phyloP scores from a whole-genome alignment of 2,888 invertebrate species.

The Cremastinae sp. region DNA sequence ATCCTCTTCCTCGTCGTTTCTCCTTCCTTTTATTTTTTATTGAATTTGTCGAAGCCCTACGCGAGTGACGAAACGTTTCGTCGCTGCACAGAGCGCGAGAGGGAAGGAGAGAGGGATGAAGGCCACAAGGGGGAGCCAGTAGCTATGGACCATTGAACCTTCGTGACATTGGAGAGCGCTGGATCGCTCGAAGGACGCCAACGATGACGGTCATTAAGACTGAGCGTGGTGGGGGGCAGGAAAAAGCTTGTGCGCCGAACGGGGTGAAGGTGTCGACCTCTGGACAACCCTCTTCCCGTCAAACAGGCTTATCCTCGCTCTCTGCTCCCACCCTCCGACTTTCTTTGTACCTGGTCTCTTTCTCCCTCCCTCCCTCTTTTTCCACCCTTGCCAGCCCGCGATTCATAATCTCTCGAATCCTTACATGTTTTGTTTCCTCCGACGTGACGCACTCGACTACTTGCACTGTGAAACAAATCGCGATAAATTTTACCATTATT shows the following conservation, averaged over 20 bases:
- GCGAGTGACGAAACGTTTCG: constrained; percentile 32
- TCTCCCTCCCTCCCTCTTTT: background rate
- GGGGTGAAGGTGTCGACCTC: constrained; percentile 56
- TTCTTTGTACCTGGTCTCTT: background rate
- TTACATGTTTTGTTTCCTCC: constrained; percentile 63
- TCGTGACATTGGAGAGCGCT: constrained; percentile 52
- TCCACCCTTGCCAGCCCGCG: constrained; percentile 21
- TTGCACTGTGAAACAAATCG: too few relatives aligned
- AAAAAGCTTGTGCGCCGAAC: constrained; percentile 26
- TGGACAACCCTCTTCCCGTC: background rate
- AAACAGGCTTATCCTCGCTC: constrained; percentile 34
- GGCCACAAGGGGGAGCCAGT: constrained; percentile 16
- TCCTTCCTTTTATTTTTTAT: background rate
- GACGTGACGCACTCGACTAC: constrained; percentile 60
- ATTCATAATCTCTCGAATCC: constrained; percentile 68
- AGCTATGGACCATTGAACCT: constrained; percentile 55
- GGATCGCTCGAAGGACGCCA: constrained; percentile 50
- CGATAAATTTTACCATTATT: too few relatives aligned
- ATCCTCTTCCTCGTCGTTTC: background rate
- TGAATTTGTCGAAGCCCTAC: constrained; percentile 16
- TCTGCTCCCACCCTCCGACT: constrained; percentile 43
- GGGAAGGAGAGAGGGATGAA: background rate
- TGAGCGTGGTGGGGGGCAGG: background rate
- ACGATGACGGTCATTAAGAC: constrained; percentile 27
- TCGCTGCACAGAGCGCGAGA: constrained; percentile 30